Evolutionary conservation across 2,888 invertebrate species (phyloP).

Genomic region (Machimus rusticus): DNA sequence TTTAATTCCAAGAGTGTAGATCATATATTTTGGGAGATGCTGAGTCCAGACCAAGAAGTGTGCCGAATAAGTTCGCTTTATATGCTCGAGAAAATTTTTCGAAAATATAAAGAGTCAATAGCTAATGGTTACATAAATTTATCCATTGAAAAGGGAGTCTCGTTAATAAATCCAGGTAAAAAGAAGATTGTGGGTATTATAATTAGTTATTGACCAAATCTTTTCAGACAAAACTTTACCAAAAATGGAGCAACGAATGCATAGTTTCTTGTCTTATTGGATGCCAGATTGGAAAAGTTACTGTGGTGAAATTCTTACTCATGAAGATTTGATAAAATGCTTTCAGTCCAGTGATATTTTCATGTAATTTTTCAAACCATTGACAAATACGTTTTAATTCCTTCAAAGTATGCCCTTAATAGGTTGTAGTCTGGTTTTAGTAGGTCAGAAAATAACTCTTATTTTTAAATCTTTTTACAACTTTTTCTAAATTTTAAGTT

Average conservation of each 20-base stretch:
- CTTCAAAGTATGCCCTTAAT: no score
- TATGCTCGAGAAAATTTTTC: conserved; percentile 56
- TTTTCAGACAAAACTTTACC: conserved; percentile 59
- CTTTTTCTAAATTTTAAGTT: no score
- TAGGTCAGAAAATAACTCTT: no score
- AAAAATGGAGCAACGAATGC: conserved; percentile 64
- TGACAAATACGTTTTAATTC: no score
- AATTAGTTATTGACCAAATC: not conserved
- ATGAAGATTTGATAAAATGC: conserved; percentile 65
- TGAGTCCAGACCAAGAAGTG: conserved; percentile 58
- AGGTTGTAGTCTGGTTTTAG: no score
- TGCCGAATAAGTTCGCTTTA: conserved; percentile 59
- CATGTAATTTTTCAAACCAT: conserved; percentile 63
- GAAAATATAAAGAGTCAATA: conserved; percentile 53
- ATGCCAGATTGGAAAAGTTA: conserved; percentile 63
- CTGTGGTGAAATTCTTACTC: conserved; percentile 64
- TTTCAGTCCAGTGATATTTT: conserved; percentile 67
- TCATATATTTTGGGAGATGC: conserved; percentile 61
- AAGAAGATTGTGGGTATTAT: no score
- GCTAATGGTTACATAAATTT: conserved; percentile 56
- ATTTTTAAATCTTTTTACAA: no score
- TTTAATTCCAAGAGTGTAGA: conserved; percentile 55
- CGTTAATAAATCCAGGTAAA: conserved; percentile 58
- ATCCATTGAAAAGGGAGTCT: conserved; percentile 53
- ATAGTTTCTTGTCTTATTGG: conserved; percentile 65